phyloP scores from a whole-genome alignment of 2,888 invertebrate genomes.

The Nesidiocoris tenuis region DNA sequence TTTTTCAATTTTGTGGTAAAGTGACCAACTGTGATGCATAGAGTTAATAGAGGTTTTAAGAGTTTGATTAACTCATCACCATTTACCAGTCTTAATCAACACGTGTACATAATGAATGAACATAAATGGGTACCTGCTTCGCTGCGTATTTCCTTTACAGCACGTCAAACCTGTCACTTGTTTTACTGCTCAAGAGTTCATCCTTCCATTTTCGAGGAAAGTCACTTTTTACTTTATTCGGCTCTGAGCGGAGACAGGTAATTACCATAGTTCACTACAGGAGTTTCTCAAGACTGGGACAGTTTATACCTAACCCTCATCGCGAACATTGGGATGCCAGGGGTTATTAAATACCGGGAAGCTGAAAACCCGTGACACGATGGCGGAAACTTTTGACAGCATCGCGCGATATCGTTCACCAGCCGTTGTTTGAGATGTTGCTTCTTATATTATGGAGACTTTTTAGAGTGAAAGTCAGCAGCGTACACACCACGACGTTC shows the following conservation, averaged over 20 bases:
- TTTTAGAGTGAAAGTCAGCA: too few species aligned
- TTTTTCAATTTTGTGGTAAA: too few species aligned
- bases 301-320: not conserved
- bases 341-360: constrained; percentile 32
- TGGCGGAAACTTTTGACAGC: constrained; percentile 23
- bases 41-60: too few species aligned
- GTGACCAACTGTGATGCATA: too few species aligned
- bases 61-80: too few species aligned
- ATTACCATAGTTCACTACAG: not conserved
- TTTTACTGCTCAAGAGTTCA: not conserved
- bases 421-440: too few species aligned
- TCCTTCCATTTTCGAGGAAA: not conserved
- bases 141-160: too few species aligned
- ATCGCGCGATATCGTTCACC: constrained; percentile 15
- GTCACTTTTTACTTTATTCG: not conserved
- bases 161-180: not conserved
- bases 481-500: too few species aligned
- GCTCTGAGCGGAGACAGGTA: not conserved
- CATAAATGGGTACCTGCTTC: too few species aligned
- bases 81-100: too few species aligned
- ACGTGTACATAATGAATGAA: too few species aligned
- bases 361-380: constrained; percentile 27
- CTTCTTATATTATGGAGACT: too few species aligned
- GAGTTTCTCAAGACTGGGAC: not conserved
- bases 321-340: not conserved